phyloP scores from a whole-genome alignment of 2,888 invertebrate species.

The Eurois occulta region DNA sequence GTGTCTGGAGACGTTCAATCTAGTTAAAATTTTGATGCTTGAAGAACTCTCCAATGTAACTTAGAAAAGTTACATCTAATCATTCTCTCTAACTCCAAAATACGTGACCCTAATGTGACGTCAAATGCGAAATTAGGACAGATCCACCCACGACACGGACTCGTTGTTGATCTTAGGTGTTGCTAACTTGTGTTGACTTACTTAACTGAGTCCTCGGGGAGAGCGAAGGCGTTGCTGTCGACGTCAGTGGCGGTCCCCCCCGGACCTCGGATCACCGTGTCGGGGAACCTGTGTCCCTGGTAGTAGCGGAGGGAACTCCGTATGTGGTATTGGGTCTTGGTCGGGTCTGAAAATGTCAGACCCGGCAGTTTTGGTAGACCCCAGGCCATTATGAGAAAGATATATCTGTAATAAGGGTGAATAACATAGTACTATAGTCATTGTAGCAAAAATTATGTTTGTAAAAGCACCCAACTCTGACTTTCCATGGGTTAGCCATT shows the following conservation, averaged over 20 bases:
- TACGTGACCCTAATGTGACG: slow-evolving; percentile 23
- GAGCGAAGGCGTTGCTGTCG: slow-evolving; percentile 91
- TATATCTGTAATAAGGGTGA: slow-evolving; percentile 3
- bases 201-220: slow-evolving; percentile 89
- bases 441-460: background rate
- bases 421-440: background rate
- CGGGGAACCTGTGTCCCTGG: slow-evolving; percentile 92
- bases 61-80: background rate
- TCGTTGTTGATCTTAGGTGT: slow-evolving; percentile 40
- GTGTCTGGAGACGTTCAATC: background rate
- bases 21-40: background rate
- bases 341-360: slow-evolving; percentile 92
- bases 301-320: slow-evolving; percentile 91
- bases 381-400: slow-evolving; percentile 83
- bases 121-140: slow-evolving; percentile 28
- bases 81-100: slow-evolving; percentile 9
- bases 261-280: slow-evolving; percentile 89
- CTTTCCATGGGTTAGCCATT: background rate
- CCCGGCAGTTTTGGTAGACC: slow-evolving; percentile 94
- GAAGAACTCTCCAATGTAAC: background rate
- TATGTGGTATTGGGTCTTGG: slow-evolving; percentile 91
- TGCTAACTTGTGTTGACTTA: slow-evolving; percentile 72
- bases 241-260: slow-evolving; percentile 91
- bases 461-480: background rate
- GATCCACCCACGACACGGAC: background rate